These are phyloP conservation scores for Mya arenaria DNA, from an alignment of 1,140 invertebrate genomes.

Conservation along the genomic window DNA sequence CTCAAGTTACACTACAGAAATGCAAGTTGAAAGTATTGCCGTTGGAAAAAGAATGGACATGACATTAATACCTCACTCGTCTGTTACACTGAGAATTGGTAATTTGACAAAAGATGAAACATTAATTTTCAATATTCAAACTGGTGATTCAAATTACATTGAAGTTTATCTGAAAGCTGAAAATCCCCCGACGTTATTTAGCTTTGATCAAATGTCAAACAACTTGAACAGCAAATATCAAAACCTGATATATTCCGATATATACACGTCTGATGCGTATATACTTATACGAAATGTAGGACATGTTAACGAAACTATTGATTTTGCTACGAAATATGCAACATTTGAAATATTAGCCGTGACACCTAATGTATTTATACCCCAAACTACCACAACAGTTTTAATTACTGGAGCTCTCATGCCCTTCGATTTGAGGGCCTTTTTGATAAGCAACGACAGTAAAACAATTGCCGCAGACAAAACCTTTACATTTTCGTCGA, in stretches of 20 bases:
- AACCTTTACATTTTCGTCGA: constrained; percentile 5
- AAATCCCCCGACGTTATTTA: neutral
- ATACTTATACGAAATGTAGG: neutral
- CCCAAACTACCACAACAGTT: neutral
- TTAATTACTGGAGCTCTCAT: constrained; percentile 1
- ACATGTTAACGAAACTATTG: neutral
- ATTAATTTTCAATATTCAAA: neutral
- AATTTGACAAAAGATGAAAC: neutral
- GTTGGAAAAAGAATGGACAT: neutral
- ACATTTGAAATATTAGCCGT: neutral
- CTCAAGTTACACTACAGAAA: neutral
- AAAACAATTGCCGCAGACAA: neutral
- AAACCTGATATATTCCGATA: neutral
- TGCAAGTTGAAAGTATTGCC: neutral
- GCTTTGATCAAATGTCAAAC: constrained; percentile 13
- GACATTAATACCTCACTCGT: neutral
- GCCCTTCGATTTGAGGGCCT: neutral
- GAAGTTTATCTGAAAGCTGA: neutral
- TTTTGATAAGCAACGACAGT: neutral
- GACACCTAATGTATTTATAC: neutral
- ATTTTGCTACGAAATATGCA: constrained; percentile 5
- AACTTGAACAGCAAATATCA: neutral
- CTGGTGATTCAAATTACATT: neutral
- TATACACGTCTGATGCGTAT: neutral
- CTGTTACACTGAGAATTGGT: neutral